Evolutionary conservation across 2,113 vertebrate species (phyloP), one percentile per base, ranked within the genome.

Genomic region (Callocephalon fimbriatum): DNA sequence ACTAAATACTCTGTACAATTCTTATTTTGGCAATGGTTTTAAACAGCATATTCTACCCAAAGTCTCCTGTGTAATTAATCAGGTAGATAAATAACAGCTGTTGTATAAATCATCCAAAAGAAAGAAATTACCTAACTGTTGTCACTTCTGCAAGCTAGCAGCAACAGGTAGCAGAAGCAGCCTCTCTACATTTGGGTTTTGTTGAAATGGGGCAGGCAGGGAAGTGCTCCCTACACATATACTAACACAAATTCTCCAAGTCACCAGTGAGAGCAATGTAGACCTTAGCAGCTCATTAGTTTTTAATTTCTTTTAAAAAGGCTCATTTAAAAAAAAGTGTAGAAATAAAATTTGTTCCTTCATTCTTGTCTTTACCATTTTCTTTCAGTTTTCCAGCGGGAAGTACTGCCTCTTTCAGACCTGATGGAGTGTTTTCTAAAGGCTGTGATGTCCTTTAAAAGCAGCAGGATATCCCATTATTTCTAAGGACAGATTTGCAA

Each of bases 1-100:
- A 74, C 51, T 48, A 85, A 79, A 68, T 91, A 91, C 44, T 61
- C 51, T 11, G 26, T 14, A 73, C 32, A 45, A 58, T 70, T 82
- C 32, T 86, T 86, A 58, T 59, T 92, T 87, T 90, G 87, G 87
- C 71, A 90, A 10, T 14, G 6, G 12, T 45, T 94, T 91, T 79
- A 66, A 85, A 53, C 62, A 63, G 37, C 22, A 45, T 71, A 86
- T 92, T 86, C 62, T 73, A 58, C 29, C 53, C 61, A 68, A 61
- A 75, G 31, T 79, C 78, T 80, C 45, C 74, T 62, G 58, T 0
- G 0, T 32, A 90, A 65, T 20, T 14, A 94, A n/a, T 8, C 29
- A 29, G 15, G 67, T 22, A 79, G 58, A 62, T 18, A 93, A 86
- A 83, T 7, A 94, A 31, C 81, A 96, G 78, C 67, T 88, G 71